Evolutionary conservation across 2,113 vertebrate genomes (phyloP), one percentile per base, ranked within the genome.

Genomic region (Prunella himalayana): DNA sequence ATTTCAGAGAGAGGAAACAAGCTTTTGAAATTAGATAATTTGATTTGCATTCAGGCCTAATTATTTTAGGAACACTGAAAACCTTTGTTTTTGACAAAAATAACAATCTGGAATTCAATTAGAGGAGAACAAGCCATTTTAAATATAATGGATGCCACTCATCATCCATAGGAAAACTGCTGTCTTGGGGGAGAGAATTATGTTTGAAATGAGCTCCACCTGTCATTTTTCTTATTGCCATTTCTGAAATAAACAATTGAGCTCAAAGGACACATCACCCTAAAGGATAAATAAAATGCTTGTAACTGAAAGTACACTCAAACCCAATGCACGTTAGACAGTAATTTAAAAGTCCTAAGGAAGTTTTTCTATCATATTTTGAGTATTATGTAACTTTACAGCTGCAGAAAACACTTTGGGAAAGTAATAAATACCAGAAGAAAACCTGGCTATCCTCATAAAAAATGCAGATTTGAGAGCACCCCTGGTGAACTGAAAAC

Each of bases 21-120:
- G 96, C 78, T 93, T 97, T 97, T 97, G 95, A 97, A 97, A 97
- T 91, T 57, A 95, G 97, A 92, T 98, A 96, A 98, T 98, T 98
- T 97, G 94, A 97, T 98, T 98, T 98, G 97, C 95, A 97, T 95
- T 97, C 91, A 97, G 95, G 92, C 94, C 84, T 97, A 97, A 97
- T 98, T 98, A 98, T 97, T 97, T 97, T 97, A 97, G 97, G 97
- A 97, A 97, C 97, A 95, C 75, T 97, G 93, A 97, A 97, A 97
- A 97, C 86, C 77, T 95, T 97, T 97, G 91, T 71, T 95, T 97
- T 89, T 91, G 94, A 90, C 94, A 96, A 97, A 98, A 97, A 97
- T 96, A 97, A 96, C 94, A 70, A 96, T 96, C 94, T 97, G 86
- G 84, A 97, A 97, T 98, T 87, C 84, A 97, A 96, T 97, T 98